A percentile compares a stretch with the other conserved stretches of the same genome.
These are phyloP conservation scores for Nomada ruficornis DNA, from an alignment of 2,888 invertebrate genomes.

Conservation along the genomic window DNA sequence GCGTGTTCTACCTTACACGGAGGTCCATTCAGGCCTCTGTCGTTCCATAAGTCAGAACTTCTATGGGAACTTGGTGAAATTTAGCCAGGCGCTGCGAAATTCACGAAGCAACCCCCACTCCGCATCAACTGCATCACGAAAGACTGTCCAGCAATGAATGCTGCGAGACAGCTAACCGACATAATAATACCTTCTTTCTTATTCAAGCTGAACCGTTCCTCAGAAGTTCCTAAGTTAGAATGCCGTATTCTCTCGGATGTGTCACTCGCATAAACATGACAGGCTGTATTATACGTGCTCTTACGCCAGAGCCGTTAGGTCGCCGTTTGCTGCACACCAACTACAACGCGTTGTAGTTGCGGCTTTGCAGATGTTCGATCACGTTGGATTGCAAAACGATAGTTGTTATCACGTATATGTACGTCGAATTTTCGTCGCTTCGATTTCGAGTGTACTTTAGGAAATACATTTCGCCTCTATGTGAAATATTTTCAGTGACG, in stretches of 20 bases:
- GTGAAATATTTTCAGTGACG: no score
- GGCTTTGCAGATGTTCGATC: conserved; percentile 37
- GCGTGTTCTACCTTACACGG: conserved; percentile 42
- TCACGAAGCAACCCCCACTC: conserved; percentile 22
- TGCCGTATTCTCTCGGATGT: conserved; percentile 46
- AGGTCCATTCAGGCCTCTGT: conserved; percentile 46
- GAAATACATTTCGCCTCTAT: no score
- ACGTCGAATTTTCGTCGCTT: conserved; percentile 18
- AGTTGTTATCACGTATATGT: conserved; percentile 11
- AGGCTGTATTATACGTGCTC: conserved; percentile 47
- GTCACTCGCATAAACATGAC: conserved; percentile 54
- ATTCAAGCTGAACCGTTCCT: conserved; percentile 43
- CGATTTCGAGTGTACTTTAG: no score
- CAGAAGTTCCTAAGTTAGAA: conserved; percentile 54
- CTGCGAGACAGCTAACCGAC: conserved; percentile 42
- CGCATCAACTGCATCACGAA: conserved; percentile 45
- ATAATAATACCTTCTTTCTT: conserved; percentile 63
- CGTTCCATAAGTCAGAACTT: conserved; percentile 45
- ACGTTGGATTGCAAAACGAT: conserved; percentile 22
- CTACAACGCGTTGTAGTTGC: neutral
- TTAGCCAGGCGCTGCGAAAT: conserved; percentile 46
- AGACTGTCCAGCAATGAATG: conserved; percentile 59
- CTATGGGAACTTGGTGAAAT: conserved; percentile 57
- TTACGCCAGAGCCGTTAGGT: neutral
- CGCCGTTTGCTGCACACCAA: neutral